These are phyloP conservation scores for Gasterosteus nipponicus DNA, from an alignment of 2,113 vertebrate species.

Conservation along the genomic window DNA sequence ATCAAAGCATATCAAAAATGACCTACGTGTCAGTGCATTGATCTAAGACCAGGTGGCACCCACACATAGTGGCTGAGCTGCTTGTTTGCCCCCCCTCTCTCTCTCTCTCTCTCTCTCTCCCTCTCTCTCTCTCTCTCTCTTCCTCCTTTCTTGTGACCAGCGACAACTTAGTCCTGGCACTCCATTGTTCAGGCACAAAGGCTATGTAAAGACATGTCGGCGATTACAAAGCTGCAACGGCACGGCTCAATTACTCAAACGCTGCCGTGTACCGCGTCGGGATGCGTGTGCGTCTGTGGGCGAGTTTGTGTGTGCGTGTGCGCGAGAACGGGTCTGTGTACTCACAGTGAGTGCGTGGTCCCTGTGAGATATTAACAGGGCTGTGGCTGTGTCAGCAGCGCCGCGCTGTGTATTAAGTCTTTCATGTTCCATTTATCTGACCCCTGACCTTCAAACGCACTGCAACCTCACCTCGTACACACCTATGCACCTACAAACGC, in stretches of 20 bases:
- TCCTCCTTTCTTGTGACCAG: constrained; percentile 65
- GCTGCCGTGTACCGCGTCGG: constrained; percentile 56
- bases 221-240: constrained; percentile 76
- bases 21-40: constrained; percentile 76
- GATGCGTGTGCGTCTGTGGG: constrained; percentile 59
- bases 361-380: constrained; percentile 80
- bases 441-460: constrained; percentile 72
- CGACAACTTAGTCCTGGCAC: constrained; percentile 68
- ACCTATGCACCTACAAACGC: constrained; percentile 46
- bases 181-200: constrained; percentile 76
- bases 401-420: constrained; percentile 73
- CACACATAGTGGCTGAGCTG: constrained; percentile 50
- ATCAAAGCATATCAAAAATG: constrained; percentile 82
- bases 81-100: constrained; percentile 34
- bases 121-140: constrained; percentile 23
- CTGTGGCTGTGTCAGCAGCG: constrained; percentile 75
- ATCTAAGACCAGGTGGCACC: constrained; percentile 79
- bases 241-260: constrained; percentile 78
- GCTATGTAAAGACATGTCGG: constrained; percentile 76
- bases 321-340: constrained; percentile 24
- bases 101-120: constrained; percentile 6
- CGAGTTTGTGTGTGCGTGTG: constrained; percentile 2
- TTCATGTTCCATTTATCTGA: constrained; percentile 84
- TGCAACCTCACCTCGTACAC: constrained; percentile 52
- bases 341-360: constrained; percentile 33